Evolutionary conservation across 2,888 invertebrate species (phyloP).

Genomic region (Chrysodeixis includens): DNA sequence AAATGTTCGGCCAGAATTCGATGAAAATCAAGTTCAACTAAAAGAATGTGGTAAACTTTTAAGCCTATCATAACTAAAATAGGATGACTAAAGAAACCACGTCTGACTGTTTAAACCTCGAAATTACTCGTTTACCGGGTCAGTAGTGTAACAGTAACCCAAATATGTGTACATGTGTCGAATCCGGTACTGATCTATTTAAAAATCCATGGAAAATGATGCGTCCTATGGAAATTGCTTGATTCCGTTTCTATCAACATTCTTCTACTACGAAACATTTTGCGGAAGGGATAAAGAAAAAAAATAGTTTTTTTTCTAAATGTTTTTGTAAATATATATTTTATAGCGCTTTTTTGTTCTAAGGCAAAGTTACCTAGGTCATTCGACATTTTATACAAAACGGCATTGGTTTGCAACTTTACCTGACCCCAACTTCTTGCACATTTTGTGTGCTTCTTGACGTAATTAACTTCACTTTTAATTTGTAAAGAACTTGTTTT

Average conservation of each 20-base stretch:
- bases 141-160: constrained; percentile 74
- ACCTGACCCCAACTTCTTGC: too few relatives aligned
- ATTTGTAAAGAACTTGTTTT: too few relatives aligned
- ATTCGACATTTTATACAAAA: too few relatives aligned
- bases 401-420: too few relatives aligned
- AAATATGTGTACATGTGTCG: constrained; percentile 75
- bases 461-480: too few relatives aligned
- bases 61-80: background rate
- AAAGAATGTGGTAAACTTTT: background rate
- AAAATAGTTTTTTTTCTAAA: too few relatives aligned
- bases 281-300: background rate
- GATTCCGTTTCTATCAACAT: background rate
- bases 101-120: constrained; percentile 45
- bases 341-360: too few relatives aligned
- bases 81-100: constrained; percentile 17
- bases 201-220: constrained; percentile 64
- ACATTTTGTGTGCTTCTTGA: too few relatives aligned
- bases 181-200: constrained; percentile 75
- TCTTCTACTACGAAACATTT: background rate
- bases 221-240: constrained; percentile 62
- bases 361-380: too few relatives aligned
- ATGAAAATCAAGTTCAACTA: too few relatives aligned
- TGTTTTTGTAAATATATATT: too few relatives aligned
- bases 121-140: constrained; percentile 68
- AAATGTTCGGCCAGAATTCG: too few relatives aligned